Evolutionary conservation across 2,888 invertebrate species (phyloP).

Genomic region (Drosophila bunnanda): DNA sequence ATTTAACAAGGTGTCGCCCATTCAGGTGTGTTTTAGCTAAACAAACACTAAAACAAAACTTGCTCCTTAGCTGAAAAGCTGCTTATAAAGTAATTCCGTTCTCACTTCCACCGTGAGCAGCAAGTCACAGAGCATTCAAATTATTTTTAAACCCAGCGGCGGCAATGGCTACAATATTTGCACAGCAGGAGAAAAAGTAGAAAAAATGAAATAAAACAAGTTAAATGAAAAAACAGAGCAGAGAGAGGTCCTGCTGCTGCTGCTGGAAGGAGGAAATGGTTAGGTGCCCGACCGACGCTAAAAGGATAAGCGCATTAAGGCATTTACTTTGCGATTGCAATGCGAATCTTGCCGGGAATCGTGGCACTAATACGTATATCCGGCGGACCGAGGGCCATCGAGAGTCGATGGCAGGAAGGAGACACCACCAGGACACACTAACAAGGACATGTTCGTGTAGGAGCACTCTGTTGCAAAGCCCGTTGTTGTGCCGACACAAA

Average conservation of each 20-base stretch:
- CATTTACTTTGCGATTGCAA: conserved; percentile 70
- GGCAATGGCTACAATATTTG: conserved; percentile 65
- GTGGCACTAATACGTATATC: conserved; percentile 43
- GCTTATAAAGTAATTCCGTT: conserved; percentile 27
- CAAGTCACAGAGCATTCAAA: conserved; percentile 60
- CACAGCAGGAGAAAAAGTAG: conserved; percentile 56
- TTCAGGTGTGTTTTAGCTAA: conserved; percentile 4
- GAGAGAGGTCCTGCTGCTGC: conserved; percentile 5
- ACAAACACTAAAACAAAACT: conserved; percentile 27
- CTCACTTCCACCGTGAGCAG: conserved; percentile 21
- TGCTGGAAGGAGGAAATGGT: conserved; percentile 3
- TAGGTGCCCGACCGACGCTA: conserved; percentile 62
- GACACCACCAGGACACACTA: conserved; percentile 56
- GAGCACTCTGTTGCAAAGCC: conserved; percentile 20
- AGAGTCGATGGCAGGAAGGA: conserved; percentile 15
- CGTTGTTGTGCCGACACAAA: conserved; percentile 62
- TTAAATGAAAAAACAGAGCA: conserved; percentile 1
- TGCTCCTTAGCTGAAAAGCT: conserved; percentile 13
- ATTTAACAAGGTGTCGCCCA: conserved; percentile 6
- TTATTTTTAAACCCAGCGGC: conserved; percentile 72
- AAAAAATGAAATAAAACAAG: neutral
- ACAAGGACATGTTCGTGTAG: conserved; percentile 43
- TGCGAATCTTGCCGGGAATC: conserved; percentile 54
- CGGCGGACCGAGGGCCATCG: conserved; percentile 14
- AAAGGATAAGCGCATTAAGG: conserved; percentile 78